Base-by-base conservation (phyloP, 1,140 invertebrate genomes). In the Dreissena rostriformis region DNA sequence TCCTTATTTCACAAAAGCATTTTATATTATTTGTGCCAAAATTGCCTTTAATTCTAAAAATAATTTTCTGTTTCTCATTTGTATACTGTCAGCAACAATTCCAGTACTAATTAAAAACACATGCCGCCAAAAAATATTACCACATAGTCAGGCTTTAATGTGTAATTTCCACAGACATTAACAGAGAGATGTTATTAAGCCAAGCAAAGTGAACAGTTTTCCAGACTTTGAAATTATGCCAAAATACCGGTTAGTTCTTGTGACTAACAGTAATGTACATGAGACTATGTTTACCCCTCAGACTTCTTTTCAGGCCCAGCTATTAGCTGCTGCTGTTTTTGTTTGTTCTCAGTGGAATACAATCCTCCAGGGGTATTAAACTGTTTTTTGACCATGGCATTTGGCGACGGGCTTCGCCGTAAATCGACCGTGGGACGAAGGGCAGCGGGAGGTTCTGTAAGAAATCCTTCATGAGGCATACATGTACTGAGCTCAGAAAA, bases 291-390 rank as follows among this genome's bases (percentile, higher is more conserved):
- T 79, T 79, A 79, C 82, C 82, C 73, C 29, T 77, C 55, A 11
- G 14, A 53, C 15, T 22, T 28, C 14, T 83, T 61, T 29, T 55
- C 19, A 66, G 51, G 29, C 63, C 12, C 57, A 10, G 6, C 71
- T 12, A 52, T 29, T 15, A 83, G 28, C 55, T 39, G 57, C 57
- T 68, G 63, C 66, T 98, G 98, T 93, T 98, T 97, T 67, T 97
- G 96, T 90, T 98, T 98, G 75, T 96, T 98, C 93, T 98, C 96
- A 93, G 98, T 97, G 90, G 97, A 98, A 95, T 99, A 99, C 86
- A 99, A 96, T 80, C 96, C 97, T 84, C 98, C 96, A 52, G 98
- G 98, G 66, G 96, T 97, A 94, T 99, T 99, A 95, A 84, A 84
- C 82, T 84, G 82, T 72, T 77, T 78, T 39, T 77, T 77, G 10